A percentile compares a stretch with the other conserved stretches of the same genome.
Evolutionary conservation across 2,113 vertebrate species (phyloP).

Genomic region (Gasterosteus aculeatus): DNA sequence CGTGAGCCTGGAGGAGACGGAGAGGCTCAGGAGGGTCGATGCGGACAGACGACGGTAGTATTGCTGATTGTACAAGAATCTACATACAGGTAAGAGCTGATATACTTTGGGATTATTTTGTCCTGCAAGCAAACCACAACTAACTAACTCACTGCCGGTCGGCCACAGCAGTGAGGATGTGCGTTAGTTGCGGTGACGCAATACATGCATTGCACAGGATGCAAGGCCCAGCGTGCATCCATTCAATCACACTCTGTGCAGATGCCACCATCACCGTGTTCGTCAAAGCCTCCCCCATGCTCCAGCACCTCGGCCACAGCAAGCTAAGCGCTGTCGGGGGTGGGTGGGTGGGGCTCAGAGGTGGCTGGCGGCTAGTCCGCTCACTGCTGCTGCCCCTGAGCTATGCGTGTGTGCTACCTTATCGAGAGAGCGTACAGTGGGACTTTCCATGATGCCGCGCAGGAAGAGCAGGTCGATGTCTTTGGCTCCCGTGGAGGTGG

Average conservation of each 20-base stretch:
- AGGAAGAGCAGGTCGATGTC: constrained; percentile 98
- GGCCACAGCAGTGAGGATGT: constrained; percentile 12
- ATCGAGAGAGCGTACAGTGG: constrained; percentile 89
- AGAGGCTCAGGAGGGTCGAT: constrained; percentile 12
- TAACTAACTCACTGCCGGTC: constrained; percentile 17
- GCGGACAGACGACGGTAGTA: not conserved
- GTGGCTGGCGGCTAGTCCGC: constrained; percentile 21
- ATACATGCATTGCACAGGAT: not conserved
- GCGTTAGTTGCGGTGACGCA: not conserved
- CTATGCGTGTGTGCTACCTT: constrained; percentile 83
- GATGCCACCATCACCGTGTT: constrained; percentile 1
- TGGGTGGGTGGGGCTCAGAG: not conserved
- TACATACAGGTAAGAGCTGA: not conserved
- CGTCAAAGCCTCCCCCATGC: constrained; percentile 42
- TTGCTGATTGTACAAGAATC: not conserved
- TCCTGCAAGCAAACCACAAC: not conserved
- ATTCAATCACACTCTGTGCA: constrained; percentile 2
- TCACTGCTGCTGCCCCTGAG: constrained; percentile 30
- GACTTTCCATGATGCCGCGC: constrained; percentile 98
- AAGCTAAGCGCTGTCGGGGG: constrained; percentile 32
- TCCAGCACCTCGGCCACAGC: constrained; percentile 35
- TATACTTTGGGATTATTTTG: not conserved
- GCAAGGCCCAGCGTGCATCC: constrained; percentile 1
- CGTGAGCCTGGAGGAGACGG: constrained; percentile 85
- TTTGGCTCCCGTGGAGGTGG: constrained; percentile 90